A percentile compares a stretch with the other conserved stretches of the same genome.
Conservation (phyloP, 2,888 invertebrate species). For the Lysandra bellargus region DNA sequence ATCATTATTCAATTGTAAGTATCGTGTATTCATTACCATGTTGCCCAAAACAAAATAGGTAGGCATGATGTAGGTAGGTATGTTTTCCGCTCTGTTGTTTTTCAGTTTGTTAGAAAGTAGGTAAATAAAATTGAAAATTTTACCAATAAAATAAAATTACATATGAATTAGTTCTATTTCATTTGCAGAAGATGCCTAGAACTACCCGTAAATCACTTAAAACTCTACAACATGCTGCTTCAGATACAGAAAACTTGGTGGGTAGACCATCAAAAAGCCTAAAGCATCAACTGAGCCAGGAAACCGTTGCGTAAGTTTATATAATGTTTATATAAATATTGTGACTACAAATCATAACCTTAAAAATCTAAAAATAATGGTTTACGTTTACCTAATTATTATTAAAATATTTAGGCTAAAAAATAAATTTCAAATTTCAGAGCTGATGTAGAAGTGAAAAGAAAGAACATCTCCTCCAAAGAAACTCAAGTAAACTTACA, state of each 20-base stretch:
- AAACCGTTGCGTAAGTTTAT: conserved; percentile 70
- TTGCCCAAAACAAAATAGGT: neutral
- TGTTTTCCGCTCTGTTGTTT: neutral
- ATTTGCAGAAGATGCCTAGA: conserved; percentile 78
- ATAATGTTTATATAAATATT: neutral
- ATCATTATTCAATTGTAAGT: neutral
- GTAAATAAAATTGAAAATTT: neutral
- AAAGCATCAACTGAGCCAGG: conserved; percentile 75
- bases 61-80: too few relatives aligned
- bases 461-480: conserved; percentile 79
- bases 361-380: neutral
- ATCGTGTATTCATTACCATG: neutral
- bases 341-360: neutral
- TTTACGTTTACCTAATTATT: neutral
- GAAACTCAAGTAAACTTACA: conserved; percentile 82
- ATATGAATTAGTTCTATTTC: conserved; percentile 5
- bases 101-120: neutral
- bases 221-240: conserved; percentile 85
- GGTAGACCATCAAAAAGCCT: conserved; percentile 80
- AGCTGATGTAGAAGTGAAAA: conserved; percentile 68
- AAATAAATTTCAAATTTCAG: conserved; percentile 39
- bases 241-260: conserved; percentile 88
- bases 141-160: neutral
- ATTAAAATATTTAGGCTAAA: neutral
- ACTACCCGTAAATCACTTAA: conserved; percentile 85